Evolutionary conservation across 2,888 invertebrate species (phyloP).

Genomic region (Shargacucullia verbasci): DNA sequence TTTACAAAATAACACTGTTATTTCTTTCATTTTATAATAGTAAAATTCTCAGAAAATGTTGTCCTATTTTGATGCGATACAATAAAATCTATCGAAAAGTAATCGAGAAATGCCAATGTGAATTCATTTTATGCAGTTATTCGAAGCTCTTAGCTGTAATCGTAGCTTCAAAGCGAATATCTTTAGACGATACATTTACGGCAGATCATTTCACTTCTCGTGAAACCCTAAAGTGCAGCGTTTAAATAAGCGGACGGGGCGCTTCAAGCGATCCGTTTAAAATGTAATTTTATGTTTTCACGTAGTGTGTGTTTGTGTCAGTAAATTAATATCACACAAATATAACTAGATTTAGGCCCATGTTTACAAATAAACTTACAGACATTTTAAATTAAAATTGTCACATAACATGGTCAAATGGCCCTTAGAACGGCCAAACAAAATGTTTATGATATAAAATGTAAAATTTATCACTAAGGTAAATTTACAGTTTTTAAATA

Average conservation of each 20-base stretch:
- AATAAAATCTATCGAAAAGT: conserved; percentile 58
- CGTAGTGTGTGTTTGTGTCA: no score
- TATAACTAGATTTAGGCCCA: no score
- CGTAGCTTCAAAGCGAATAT: conserved; percentile 76
- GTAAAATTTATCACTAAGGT: no score
- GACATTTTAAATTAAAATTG: no score
- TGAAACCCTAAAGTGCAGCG: conserved; percentile 67
- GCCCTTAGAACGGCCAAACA: no score
- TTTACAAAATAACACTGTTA: neutral
- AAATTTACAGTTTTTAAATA: no score
- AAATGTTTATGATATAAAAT: no score
- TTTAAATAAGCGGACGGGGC: conserved; percentile 56
- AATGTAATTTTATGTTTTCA: no score
- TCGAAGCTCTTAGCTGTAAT: conserved; percentile 68
- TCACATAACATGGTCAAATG: no score
- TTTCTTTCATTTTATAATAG: conserved; percentile 1
- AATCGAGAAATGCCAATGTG: conserved; percentile 62
- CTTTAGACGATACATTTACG: conserved; percentile 77
- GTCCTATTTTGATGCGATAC: conserved; percentile 41
- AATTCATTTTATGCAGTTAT: conserved; percentile 70
- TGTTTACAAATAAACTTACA: no score
- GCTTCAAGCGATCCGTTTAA: conserved; percentile 25
- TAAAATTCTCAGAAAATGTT: conserved; percentile 23
- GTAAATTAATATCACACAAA: neutral
- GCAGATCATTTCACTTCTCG: conserved; percentile 79